Base-by-base conservation (phyloP, 1,140 invertebrate species). In the Harlomillsia oculata region DNA sequence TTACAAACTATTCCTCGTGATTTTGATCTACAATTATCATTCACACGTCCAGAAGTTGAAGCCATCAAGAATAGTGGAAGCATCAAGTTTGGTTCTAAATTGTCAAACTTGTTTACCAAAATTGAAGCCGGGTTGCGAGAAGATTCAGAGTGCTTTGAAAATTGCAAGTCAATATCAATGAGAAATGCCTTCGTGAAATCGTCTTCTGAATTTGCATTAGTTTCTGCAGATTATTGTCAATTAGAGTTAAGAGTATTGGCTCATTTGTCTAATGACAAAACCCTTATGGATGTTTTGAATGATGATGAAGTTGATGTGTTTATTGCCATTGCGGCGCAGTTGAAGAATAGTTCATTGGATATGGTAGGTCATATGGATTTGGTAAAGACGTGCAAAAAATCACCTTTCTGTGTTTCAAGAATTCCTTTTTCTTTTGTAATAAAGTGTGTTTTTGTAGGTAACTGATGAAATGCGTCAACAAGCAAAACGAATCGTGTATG, bases 181-280 rank as follows among this genome's bases (percentile, higher is more conserved):
- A 75, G 85, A 46, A 78, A 76, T 58, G 80, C 50, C 4, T 44
- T 56, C 20, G 34, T 61, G 3, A 36, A 41, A 23, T 18, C 43
- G 20, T 57, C 57, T 0, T 14, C 40, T 65, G 78, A 73, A 49
- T 71, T 70, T 29, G 55, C 75, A 14, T 72, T 97, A 16, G 67
- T 99, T 14, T 86, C 92, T 11, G 92, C 90, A 0, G 95, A 98
- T 74, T 98, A 94, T 72, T 93, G 88, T 67, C 95, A 98, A 72
- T 71, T 98, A 44, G 96, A 99, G 73, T 78, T 99, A 66, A 76
- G 95, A 62, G 81, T 98, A 56, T 76, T 98, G 60, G 87, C 94
- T 18, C 90, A 97, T 72, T 79, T 95, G 58, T 89, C 87, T 11
- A 70, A 80, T 62, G 95, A 98, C 74, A 48, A 69, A n/a, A 75